Evolutionary conservation across 2,113 vertebrate species (phyloP).

Genomic region (Chionodraco myersi): DNA sequence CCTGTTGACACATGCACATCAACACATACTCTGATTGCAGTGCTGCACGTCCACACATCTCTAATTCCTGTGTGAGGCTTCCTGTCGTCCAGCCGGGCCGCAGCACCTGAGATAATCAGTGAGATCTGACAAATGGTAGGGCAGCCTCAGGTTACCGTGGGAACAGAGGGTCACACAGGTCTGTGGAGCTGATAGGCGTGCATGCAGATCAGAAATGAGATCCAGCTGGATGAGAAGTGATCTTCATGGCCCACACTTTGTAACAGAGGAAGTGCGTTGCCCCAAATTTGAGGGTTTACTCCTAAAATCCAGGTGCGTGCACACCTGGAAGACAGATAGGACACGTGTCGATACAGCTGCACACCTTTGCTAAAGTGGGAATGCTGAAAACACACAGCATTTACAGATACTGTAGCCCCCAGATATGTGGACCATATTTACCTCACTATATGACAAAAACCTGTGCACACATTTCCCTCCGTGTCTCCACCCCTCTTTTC

Average conservation of each 20-base stretch:
- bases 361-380: not conserved
- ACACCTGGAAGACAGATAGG: slow-evolving; percentile 61
- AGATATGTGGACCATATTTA: slow-evolving; percentile 22
- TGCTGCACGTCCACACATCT: slow-evolving; percentile 2
- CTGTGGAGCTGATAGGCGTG: not conserved
- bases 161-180: slow-evolving; percentile 56
- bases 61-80: slow-evolving; percentile 4
- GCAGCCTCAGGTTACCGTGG: slow-evolving; percentile 52
- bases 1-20: not conserved
- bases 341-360: slow-evolving; percentile 18
- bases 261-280: slow-evolving; percentile 23
- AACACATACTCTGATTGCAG: not conserved
- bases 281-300: slow-evolving; percentile 38
- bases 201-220: slow-evolving; percentile 20
- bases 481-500: slow-evolving; percentile 50
- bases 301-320: slow-evolving; percentile 53
- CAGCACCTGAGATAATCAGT: slow-evolving; percentile 46
- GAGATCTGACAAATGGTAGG: slow-evolving; percentile 51
- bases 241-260: slow-evolving; percentile 3
- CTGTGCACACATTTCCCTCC: slow-evolving; percentile 42
- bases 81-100: slow-evolving; percentile 24
- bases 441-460: slow-evolving; percentile 37
- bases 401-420: not conserved
- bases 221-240: slow-evolving; percentile 32
- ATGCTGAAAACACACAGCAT: slow-evolving; percentile 10